A percentile compares a stretch with the other conserved stretches of the same genome.
phyloP scores from a whole-genome alignment of 2,797 vertebrate genomes.

The Sarcoramphus papa region DNA sequence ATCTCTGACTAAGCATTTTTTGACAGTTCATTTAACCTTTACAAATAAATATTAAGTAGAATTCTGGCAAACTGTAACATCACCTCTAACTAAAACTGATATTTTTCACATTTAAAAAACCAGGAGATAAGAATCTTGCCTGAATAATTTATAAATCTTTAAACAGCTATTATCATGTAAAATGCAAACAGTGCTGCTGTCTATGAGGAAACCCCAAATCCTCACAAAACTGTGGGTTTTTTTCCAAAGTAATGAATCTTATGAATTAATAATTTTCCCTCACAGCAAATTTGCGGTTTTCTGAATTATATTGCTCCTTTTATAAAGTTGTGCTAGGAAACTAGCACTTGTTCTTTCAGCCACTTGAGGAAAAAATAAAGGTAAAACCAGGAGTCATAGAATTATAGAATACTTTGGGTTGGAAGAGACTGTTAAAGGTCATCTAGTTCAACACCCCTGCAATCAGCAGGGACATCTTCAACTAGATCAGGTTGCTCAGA shows the following conservation, averaged over 20 bases:
- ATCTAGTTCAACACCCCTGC: neutral
- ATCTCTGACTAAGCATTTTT: conserved; percentile 1
- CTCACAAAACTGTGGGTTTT: neutral
- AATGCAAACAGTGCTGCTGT: neutral
- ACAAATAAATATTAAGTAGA: neutral
- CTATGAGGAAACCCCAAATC: neutral
- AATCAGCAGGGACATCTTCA: neutral
- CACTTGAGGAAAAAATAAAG: neutral
- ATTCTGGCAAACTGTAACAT: neutral
- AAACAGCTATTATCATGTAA: neutral
- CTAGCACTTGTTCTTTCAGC: neutral
- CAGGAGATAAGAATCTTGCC: neutral
- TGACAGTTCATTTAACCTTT: neutral
- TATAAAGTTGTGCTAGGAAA: neutral
- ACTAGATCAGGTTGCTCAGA: neutral
- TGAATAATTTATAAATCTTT: conserved; percentile 25
- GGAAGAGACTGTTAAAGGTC: neutral
- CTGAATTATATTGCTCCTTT: neutral
- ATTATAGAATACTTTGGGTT: neutral
- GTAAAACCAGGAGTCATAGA: neutral
- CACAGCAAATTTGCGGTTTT: neutral
- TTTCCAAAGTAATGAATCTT: neutral
- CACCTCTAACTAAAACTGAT: neutral
- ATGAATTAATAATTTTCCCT: neutral
- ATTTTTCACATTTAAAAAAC: neutral